Evolutionary conservation across 1,140 invertebrate species (phyloP), one percentile per base, ranked within the genome.

Genomic region (Eupristina koningsbergeri): DNA sequence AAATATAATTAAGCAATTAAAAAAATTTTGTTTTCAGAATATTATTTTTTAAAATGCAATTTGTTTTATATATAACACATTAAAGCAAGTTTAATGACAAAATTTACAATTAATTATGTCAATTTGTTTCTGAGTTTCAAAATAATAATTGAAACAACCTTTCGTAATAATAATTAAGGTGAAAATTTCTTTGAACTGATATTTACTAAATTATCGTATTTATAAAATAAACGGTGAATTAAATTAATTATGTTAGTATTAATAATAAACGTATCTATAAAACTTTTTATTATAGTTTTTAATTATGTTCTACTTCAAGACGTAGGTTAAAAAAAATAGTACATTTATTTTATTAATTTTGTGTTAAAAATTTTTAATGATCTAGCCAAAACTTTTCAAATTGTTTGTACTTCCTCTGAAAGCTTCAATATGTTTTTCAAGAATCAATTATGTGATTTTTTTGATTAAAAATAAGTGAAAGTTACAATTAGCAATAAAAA

Each of bases 301-400:
- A 45, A 47, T 73, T 73, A 45, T 39, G 1, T 45, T 50, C 6
- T 26, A 58, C 5, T 29, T 0, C n/a, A 31, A 0, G 22, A 50
- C n/a, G 50, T 22, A 36, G 0, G n/a, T 41, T n/a, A 26, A 8
- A n/a, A 41, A 9, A 22, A 71, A n/a, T 17, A 7, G 41, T 71
- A 63, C 53, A 58, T 34, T 45, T n/a, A 34, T 80, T 69, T 69
- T n/a, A 80, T 36, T 34, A 80, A 58, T 61, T 81, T 61, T n/a
- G 1, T 19, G 2, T 29, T 61, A 41, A 81, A 81, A 81, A 81
- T 81, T 81, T 71, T 74, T 81, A 81, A 81, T 39, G 34, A 53
- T n/a, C 5, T 2, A 15, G 26, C 13, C 22, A 45, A 34, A 29
- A n/a, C n/a, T n/a, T 50, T 45, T 17, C 63, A 26, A 82, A 75